Evolutionary conservation across 2,888 invertebrate species (phyloP), one percentile per base, ranked within the genome.

Genomic region (Agrochola macilenta): DNA sequence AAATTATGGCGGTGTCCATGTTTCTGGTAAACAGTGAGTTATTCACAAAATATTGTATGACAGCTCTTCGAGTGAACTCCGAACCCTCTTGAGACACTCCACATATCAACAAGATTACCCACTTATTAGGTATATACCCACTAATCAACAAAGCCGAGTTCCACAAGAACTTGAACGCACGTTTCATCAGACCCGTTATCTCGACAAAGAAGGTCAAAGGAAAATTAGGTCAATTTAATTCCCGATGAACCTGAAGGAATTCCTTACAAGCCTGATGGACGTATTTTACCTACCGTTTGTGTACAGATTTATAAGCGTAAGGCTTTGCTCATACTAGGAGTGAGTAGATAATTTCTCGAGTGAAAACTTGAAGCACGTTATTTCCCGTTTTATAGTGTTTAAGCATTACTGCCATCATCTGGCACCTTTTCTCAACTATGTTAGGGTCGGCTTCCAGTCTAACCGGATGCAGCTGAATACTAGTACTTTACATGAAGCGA

Each of bases 161-260:
- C 54, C 65, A 68, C 72, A 78, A 73, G 75, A 84, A 84, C 74
- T 83, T 73, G 76, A 81, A 72, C 74, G 61, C 74, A 77, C 82
- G 82, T 84, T 83, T 84, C 79, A 87, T 83, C 76, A 78, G 69
- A 58, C 73, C 74, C 78, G 81, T 79, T 83, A 85, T 79, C 84
- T 85, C 75, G 12, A 80, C 80, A 84, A 87, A 85, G 79, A 82
- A 88, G 83, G 88, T 87, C 86, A 87, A 81, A 87, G 66, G 71
- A 79, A 89, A 90, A 90, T 91, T 87, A 87, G 91, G 89, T 87
- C 86, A 89, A 90, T 88, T 88, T 87, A 86, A 89, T 86, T 84
- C 80, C 75, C 86, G 83, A 80, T 87, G 85, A 89, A 88, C 84
- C 84, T 89, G 79, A 81, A 90, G 89, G 81, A 89, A 89, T 88